Percentiles rank a stretch among this genome's conserved stretches.
Evolutionary conservation across 2,113 vertebrate genomes (phyloP).

Genomic region (Butorides virescens): DNA sequence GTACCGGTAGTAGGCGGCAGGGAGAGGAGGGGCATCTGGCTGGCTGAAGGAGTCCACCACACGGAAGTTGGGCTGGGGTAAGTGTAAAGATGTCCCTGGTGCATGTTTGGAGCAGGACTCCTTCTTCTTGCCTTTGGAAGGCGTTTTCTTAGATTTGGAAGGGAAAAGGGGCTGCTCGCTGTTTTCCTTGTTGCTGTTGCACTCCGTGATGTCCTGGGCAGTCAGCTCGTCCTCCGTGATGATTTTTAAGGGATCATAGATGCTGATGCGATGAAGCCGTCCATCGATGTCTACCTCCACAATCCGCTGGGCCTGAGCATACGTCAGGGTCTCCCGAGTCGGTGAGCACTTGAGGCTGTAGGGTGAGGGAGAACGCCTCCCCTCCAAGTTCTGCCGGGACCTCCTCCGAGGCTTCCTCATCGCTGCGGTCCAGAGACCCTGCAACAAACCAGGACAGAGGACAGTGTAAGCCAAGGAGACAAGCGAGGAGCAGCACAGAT

Average conservation of each 20-base stretch:
- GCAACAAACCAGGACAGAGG: background rate
- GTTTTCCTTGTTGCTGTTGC: constrained; percentile 99
- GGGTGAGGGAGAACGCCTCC: constrained; percentile 86
- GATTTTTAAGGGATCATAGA: constrained; percentile 93
- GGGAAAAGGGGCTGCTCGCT: constrained; percentile 86
- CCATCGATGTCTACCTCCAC: constrained; percentile 98
- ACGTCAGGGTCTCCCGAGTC: constrained; percentile 87
- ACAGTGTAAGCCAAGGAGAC: background rate
- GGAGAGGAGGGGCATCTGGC: constrained; percentile 78
- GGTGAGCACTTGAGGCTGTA: constrained; percentile 93
- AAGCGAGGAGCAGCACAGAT: background rate
- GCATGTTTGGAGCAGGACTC: constrained; percentile 79
- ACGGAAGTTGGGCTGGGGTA: constrained; percentile 91
- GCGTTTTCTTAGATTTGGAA: constrained; percentile 78
- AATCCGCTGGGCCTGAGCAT: constrained; percentile 92
- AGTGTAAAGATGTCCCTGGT: constrained; percentile 64
- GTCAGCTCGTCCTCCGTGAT: constrained; percentile 95
- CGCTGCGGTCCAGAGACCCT: constrained; percentile 22
- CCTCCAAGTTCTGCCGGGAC: constrained; percentile 74
- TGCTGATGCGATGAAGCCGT: constrained; percentile 92
- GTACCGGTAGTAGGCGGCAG: constrained; percentile 89
- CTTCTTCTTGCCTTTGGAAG: constrained; percentile 86
- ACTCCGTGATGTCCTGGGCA: constrained; percentile 94
- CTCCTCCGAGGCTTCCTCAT: constrained; percentile 96
- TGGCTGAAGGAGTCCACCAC: constrained; percentile 82